Conservation (phyloP, 2,888 invertebrate genomes). For the Orchesella flavescens region DNA sequence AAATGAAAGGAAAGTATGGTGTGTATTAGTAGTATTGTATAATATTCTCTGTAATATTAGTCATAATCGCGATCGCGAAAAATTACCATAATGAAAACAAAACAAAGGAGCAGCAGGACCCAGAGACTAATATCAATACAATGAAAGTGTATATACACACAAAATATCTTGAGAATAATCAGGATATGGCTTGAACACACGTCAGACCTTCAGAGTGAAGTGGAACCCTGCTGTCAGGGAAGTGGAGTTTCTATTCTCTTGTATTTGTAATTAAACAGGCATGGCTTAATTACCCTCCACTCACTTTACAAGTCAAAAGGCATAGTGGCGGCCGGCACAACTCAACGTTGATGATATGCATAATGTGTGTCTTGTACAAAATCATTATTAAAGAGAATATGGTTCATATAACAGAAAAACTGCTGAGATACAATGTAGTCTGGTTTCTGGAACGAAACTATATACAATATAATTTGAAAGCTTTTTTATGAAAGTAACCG, state of each 20-base stretch:
- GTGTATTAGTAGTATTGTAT: too few species aligned
- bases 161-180: conserved; percentile 7
- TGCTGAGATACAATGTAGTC: too few species aligned
- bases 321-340: background rate
- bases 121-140: conserved; percentile 3
- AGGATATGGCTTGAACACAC: conserved; percentile 9
- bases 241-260: conserved; percentile 53
- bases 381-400: background rate
- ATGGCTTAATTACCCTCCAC: conserved; percentile 56
- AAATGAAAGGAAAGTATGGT: conserved; percentile 17
- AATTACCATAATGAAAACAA: conserved; percentile 50
- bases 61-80: background rate
- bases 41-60: too few species aligned
- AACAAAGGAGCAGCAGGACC: conserved; percentile 1
- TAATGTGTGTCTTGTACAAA: background rate
- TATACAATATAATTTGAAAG: too few species aligned
- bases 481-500: too few species aligned
- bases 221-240: conserved; percentile 55
- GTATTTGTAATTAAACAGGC: conserved; percentile 51
- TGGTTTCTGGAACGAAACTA: too few species aligned
- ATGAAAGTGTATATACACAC: background rate
- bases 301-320: background rate
- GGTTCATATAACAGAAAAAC: too few species aligned
- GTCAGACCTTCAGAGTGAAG: conserved; percentile 25
- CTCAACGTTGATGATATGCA: background rate